Evolutionary conservation across 1,140 invertebrate species (phyloP), one percentile per base, ranked within the genome.

Genomic region (Lepidostoma basale): DNA sequence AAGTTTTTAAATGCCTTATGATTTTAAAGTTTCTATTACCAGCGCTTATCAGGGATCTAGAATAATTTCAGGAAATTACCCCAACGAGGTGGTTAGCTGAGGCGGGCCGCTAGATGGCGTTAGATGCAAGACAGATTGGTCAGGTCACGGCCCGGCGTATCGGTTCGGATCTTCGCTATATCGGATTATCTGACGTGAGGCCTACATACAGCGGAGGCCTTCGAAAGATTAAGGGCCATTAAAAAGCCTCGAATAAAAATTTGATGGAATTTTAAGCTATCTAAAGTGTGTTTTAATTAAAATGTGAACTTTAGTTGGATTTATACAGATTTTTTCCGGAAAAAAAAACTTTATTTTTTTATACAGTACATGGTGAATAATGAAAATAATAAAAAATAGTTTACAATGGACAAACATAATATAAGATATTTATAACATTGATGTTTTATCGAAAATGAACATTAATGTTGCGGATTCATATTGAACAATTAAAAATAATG

Each of bases 161-260:
- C 52, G 52, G 52, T 56, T 56, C 14, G 14, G 30, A 56, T 56
- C 52, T 56, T 36, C n/a, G 49, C 25, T 54, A 26, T 30, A 49
- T 49, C 18, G 23, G n/a, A 3, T 16, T 18, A 40, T 40, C 39
- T 40, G 39, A 16, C 39, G 39, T 40, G 14, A 14, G 39, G 39
- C n/a, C n/a, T 40, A 40, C 39, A 4, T 40, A 40, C n/a, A 14
- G 18, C n/a, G n/a, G n/a, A 40, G 39, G n/a, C 8, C n/a, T 40
- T 16, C 39, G 14, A 16, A 18, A 40, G 14, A n/a, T n/a, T n/a
- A n/a, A 40, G 39, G 18, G n/a, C 10, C 3, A 4, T 3, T 40
- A 40, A 40, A 40, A 4, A 4, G 16, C 36, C 36, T 40, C 30
- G 36, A 14, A 10, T 10, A 14, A 3, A 40, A 40, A 40, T n/a